Conservation (phyloP, 2,113 vertebrate species). For the Reinhardtius hippoglossoides region DNA sequence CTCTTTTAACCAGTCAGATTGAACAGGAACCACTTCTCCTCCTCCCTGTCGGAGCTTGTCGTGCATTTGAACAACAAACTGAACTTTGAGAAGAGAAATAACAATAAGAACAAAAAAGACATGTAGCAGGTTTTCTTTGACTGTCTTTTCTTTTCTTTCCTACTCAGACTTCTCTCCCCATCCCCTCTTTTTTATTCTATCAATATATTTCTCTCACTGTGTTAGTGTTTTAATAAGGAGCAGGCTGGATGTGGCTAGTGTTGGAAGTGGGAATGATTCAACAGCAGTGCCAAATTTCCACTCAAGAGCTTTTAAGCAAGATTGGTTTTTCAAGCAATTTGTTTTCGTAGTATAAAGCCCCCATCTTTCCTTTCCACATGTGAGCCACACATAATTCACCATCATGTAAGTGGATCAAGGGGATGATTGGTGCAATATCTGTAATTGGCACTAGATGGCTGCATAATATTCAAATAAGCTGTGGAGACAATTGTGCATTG, state of each 20-base stretch:
- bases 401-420: conserved; percentile 71
- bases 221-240: conserved; percentile 83
- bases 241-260: conserved; percentile 84
- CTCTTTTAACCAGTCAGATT: conserved; percentile 73
- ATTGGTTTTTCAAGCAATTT: conserved; percentile 71
- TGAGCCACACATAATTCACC: conserved; percentile 72
- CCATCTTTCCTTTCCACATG: conserved; percentile 60
- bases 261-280: conserved; percentile 79
- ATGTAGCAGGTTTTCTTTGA: conserved; percentile 81
- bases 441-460: conserved; percentile 87
- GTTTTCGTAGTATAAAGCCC: conserved; percentile 59
- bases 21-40: conserved; percentile 65
- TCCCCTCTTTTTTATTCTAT: conserved; percentile 76
- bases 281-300: conserved; percentile 75
- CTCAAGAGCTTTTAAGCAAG: conserved; percentile 69
- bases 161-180: conserved; percentile 71
- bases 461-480: conserved; percentile 83
- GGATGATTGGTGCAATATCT: conserved; percentile 83
- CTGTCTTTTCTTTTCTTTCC: conserved; percentile 78
- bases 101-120: conserved; percentile 80
- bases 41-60: conserved; percentile 67
- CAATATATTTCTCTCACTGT: conserved; percentile 82
- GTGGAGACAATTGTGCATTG: conserved; percentile 58
- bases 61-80: conserved; percentile 76
- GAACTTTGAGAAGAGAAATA: conserved; percentile 74